Evolutionary conservation across 2,797 vertebrate species (phyloP).

Genomic region (Halcyon chelicuti): DNA sequence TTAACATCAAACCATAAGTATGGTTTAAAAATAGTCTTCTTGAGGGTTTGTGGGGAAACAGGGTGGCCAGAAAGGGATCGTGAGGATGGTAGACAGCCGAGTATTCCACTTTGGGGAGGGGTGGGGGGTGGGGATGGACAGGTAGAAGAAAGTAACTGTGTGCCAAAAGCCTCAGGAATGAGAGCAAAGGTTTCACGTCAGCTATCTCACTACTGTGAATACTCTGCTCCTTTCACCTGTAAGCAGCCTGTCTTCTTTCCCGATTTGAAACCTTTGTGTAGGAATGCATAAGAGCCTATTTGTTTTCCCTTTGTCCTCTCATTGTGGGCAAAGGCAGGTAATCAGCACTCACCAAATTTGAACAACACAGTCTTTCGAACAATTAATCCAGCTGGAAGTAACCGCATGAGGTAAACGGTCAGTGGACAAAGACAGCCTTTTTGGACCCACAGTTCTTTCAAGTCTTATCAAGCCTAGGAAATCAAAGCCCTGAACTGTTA

Average conservation of each 20-base stretch:
- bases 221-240: background rate
- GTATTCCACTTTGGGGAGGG: background rate
- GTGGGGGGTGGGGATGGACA: background rate
- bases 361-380: background rate
- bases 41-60: rapidly evolving
- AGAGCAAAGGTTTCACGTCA: background rate
- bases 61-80: background rate
- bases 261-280: background rate
- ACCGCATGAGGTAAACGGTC: background rate
- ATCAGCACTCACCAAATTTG: background rate
- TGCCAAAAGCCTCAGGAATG: background rate
- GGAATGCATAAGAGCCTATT: background rate
- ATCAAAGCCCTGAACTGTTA: background rate
- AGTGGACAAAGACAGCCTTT: background rate
- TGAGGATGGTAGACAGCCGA: background rate
- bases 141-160: background rate
- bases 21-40: background rate
- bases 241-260: background rate
- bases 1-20: background rate
- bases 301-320: background rate
- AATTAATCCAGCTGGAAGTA: background rate
- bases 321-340: background rate
- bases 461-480: background rate
- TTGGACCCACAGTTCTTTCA: background rate
- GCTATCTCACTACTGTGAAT: background rate